A percentile compares a stretch with the other conserved stretches of the same genome.
Conservation (phyloP, 2,888 invertebrate genomes). For the Epinotia bilunana region DNA sequence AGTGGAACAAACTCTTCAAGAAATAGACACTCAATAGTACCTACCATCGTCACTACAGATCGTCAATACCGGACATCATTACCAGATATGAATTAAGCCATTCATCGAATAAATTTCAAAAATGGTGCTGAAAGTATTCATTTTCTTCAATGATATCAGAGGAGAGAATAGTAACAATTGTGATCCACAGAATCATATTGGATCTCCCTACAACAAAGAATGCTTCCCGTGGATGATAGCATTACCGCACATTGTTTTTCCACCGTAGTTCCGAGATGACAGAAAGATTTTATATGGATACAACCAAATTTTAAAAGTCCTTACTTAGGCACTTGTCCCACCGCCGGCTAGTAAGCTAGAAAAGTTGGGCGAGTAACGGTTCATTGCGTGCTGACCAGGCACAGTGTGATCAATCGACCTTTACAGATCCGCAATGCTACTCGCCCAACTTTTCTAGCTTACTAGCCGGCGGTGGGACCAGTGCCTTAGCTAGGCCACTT, state of each 20-base stretch:
- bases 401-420: too few relatives aligned
- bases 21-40: conserved; percentile 58
- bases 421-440: too few relatives aligned
- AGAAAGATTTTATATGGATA: background rate
- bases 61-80: conserved; percentile 17
- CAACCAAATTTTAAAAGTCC: background rate
- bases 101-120: background rate
- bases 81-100: background rate
- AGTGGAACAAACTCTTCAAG: conserved; percentile 74
- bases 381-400: too few relatives aligned
- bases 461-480: too few relatives aligned
- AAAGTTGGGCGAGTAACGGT: too few relatives aligned
- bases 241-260: too few relatives aligned
- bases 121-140: too few relatives aligned
- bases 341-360: too few relatives aligned
- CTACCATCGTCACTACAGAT: conserved; percentile 1
- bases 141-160: background rate
- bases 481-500: too few relatives aligned
- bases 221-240: background rate
- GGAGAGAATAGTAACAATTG: background rate
- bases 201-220: background rate
- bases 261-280: background rate
- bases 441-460: too few relatives aligned
- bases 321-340: too few relatives aligned
- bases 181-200: background rate